Percentiles rank a stretch among this genome's conserved stretches.
Evolutionary conservation across 37 sponge, comb jelly and placozoan species (phyloP).

Genomic region (Cliona cf. orientalis): DNA sequence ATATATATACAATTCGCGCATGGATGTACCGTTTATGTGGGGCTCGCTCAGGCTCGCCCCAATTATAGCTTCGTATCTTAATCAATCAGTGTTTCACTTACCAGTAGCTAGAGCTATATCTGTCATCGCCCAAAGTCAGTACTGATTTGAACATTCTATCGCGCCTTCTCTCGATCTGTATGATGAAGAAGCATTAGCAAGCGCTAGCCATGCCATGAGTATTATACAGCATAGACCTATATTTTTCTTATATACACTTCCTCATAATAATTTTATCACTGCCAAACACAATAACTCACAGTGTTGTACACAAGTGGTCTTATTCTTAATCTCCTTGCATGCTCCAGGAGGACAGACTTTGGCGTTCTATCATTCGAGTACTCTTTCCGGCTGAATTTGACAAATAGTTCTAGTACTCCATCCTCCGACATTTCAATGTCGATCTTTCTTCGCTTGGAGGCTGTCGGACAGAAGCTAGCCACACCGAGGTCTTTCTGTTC

Average conservation of each 20-base stretch:
- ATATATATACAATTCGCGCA: no score
- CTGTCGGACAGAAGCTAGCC: not conserved
- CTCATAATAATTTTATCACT: not conserved
- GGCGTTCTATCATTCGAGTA: slow-evolving; percentile 1
- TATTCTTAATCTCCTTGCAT: slow-evolving; percentile 3
- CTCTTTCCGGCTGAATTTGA: slow-evolving; percentile 58
- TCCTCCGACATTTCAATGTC: slow-evolving; percentile 77
- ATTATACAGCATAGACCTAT: no score
- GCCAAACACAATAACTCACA: not conserved
- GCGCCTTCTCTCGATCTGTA: slow-evolving; percentile 26
- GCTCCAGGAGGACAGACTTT: slow-evolving; percentile 29
- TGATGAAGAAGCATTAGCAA: not conserved
- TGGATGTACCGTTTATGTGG: no score
- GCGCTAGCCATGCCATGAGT: no score
- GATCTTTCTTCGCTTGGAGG: slow-evolving; percentile 48
- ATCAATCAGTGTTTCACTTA: slow-evolving; percentile 38
- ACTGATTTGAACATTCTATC: slow-evolving; percentile 81
- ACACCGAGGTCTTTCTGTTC: slow-evolving; percentile 50
- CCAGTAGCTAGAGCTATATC: slow-evolving; percentile 83
- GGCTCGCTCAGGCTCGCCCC: no score
- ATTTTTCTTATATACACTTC: not conserved
- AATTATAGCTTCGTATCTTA: no score
- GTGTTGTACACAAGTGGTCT: slow-evolving; percentile 9
- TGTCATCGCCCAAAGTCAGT: slow-evolving; percentile 45
- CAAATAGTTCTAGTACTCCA: slow-evolving; percentile 60